Conservation (phyloP, 2,797 vertebrate species). For the Sebastes goodei region DNA sequence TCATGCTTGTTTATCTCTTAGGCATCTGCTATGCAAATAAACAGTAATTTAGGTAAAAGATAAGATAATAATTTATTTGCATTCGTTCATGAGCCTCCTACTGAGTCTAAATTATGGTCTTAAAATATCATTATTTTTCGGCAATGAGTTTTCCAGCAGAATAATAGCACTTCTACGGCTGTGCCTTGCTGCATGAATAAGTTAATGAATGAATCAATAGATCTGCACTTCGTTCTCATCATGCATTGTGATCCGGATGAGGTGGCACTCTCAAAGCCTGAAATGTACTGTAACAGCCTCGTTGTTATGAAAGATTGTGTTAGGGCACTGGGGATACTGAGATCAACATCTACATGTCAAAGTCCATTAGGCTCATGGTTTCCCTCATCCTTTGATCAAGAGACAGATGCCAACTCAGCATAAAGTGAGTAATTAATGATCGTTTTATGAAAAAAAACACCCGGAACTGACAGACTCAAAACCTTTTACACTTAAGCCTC, state of each 20-base stretch:
- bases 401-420: slow-evolving; percentile 5
- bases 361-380: not conserved
- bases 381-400: slow-evolving; percentile 29
- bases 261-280: not conserved
- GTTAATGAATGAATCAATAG: slow-evolving; percentile 39
- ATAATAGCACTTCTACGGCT: slow-evolving; percentile 30
- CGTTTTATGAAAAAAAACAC: not conserved
- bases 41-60: slow-evolving; percentile 39
- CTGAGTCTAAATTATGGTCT: slow-evolving; percentile 35
- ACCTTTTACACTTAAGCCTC: slow-evolving; percentile 1
- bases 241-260: slow-evolving; percentile 18
- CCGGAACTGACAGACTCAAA: not conserved
- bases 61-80: slow-evolving; percentile 45
- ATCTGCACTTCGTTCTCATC: slow-evolving; percentile 42
- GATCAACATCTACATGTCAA: slow-evolving; percentile 8
- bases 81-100: slow-evolving; percentile 35
- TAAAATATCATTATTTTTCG: slow-evolving; percentile 46
- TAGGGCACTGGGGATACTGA: not conserved
- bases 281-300: not conserved
- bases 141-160: slow-evolving; percentile 17
- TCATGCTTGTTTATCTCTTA: slow-evolving; percentile 13
- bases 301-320: not conserved
- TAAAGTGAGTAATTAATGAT: slow-evolving; percentile 34
- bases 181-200: slow-evolving; percentile 11
- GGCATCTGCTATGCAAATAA: slow-evolving; percentile 10